Evolutionary conservation across 1,140 invertebrate genomes (phyloP).

Genomic region (Dreissena rostriformis): DNA sequence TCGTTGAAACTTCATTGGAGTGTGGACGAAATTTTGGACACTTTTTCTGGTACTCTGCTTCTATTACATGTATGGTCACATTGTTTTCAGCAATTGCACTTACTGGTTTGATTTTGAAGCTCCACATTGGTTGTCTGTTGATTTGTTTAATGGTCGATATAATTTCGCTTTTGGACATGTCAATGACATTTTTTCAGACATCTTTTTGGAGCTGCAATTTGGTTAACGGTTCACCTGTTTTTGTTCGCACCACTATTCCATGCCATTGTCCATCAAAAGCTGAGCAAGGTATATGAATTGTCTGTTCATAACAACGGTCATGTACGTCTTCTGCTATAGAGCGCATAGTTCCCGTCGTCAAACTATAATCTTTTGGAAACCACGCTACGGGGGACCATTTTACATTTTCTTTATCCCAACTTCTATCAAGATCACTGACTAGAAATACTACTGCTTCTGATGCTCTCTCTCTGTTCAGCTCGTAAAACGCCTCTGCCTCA

Average conservation of each 20-base stretch:
- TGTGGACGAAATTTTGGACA: constrained; percentile 8
- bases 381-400: constrained; percentile 46
- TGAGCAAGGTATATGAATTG: constrained; percentile 50
- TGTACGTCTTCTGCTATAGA: constrained; percentile 48
- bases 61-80: neutral
- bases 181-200: constrained; percentile 45
- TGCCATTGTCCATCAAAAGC: constrained; percentile 60
- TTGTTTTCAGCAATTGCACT: neutral
- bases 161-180: constrained; percentile 35
- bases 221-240: constrained; percentile 36
- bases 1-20: constrained; percentile 4
- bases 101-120: neutral
- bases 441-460: constrained; percentile 56
- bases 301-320: constrained; percentile 24
- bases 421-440: constrained; percentile 45
- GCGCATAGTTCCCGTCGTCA: constrained; percentile 45
- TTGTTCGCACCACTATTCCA: constrained; percentile 30
- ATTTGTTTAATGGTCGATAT: constrained; percentile 21
- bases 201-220: constrained; percentile 55
- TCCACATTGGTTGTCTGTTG: constrained; percentile 36
- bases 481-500: constrained; percentile 15
- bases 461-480: constrained; percentile 46
- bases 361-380: constrained; percentile 56
- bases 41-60: constrained; percentile 2
- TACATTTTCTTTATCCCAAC: constrained; percentile 49